phyloP scores from a whole-genome alignment of 1,140 invertebrate species.

The Pseudomyrmex concolor region DNA sequence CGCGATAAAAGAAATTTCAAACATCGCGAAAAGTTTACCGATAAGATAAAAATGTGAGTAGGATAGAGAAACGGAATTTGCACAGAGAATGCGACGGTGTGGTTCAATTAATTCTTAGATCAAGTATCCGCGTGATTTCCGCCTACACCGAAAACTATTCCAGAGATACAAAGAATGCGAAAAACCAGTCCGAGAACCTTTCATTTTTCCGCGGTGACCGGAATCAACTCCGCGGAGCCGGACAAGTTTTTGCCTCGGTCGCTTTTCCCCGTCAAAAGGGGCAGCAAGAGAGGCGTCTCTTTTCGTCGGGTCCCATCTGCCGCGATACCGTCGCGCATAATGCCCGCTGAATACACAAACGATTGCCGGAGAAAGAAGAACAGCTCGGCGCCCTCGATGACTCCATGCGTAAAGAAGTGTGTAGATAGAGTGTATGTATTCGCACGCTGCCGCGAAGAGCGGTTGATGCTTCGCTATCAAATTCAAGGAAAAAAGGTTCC shows the following conservation, averaged over 20 bases:
- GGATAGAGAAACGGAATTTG: not conserved
- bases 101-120: not conserved
- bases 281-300: not conserved
- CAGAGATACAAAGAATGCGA: not conserved
- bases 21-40: constrained; percentile 9
- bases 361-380: not conserved
- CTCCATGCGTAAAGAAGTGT: constrained; percentile 54
- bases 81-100: not conserved
- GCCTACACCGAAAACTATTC: not conserved
- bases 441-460: not conserved
- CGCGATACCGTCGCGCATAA: not conserved
- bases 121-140: not conserved
- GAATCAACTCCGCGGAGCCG: not conserved
- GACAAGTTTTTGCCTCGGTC: not conserved
- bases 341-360: constrained; percentile 31
- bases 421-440: constrained; percentile 3
- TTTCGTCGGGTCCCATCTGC: constrained; percentile 34
- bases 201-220: constrained; percentile 10
- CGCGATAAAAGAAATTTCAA: constrained; percentile 28
- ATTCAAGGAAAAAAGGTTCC: not conserved
- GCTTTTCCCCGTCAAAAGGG: constrained; percentile 1
- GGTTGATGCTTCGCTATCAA: not conserved
- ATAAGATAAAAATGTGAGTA: constrained; percentile 44
- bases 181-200: constrained; percentile 27
- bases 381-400: constrained; percentile 49